Conservation (phyloP, 37 sponge, comb jelly and placozoan genomes). For the Oscarella lobularis region DNA sequence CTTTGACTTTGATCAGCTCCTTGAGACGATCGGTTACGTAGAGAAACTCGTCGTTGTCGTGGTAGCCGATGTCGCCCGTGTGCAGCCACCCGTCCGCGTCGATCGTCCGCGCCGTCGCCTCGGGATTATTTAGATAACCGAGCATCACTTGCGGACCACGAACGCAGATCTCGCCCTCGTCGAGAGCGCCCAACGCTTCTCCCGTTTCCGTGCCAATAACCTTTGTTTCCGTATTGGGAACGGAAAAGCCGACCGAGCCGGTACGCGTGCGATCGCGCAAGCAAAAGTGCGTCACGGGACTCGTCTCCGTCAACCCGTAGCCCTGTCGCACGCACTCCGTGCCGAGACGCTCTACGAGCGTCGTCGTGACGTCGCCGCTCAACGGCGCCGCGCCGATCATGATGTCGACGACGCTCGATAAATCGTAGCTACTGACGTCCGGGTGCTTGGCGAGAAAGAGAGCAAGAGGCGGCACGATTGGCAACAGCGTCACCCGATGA, state of each 20-base stretch:
- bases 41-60: conserved; percentile 58
- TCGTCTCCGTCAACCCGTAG: conserved; percentile 75
- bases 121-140: conserved; percentile 70
- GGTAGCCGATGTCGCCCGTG: conserved; percentile 64
- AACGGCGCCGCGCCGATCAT: conserved; percentile 75
- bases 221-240: conserved; percentile 27
- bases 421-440: conserved; percentile 56
- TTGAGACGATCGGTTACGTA: no score
- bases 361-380: conserved; percentile 51
- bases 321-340: conserved; percentile 57
- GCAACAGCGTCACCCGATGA: conserved; percentile 20
- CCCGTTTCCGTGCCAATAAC: conserved; percentile 45
- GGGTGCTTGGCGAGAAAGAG: conserved; percentile 79
- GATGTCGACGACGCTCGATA: conserved; percentile 32
- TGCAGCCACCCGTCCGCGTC: no score
- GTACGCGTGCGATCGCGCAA: conserved; percentile 21
- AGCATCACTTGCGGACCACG: conserved; percentile 76
- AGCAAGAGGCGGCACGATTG: conserved; percentile 63
- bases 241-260: conserved; percentile 35
- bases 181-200: conserved; percentile 8
- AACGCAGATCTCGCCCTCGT: conserved; percentile 61
- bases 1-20: no score
- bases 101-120: no score
- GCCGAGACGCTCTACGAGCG: no score
- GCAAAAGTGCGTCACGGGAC: conserved; percentile 47